Percentiles rank a stretch among this genome's conserved stretches.
These are phyloP conservation scores for Poecilia gillii DNA, from an alignment of 2,797 vertebrate species.

Conservation along the genomic window DNA sequence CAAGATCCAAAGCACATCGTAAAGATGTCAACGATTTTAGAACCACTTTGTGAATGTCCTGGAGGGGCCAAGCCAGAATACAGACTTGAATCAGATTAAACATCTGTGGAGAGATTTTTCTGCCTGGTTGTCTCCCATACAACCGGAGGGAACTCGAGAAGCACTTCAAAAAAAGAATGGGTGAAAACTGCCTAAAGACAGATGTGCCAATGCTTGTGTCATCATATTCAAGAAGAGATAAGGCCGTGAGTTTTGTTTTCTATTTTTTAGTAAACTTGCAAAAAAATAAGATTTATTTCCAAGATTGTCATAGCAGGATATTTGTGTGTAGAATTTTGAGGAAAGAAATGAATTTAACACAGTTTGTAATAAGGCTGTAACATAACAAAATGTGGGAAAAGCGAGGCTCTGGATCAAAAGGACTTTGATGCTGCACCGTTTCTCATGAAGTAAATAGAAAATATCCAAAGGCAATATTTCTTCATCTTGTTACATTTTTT, in stretches of 20 bases:
- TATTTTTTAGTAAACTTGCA: too few relatives aligned
- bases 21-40: neutral
- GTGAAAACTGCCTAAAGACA: neutral
- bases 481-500: neutral
- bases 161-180: too few relatives aligned
- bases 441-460: neutral
- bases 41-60: neutral
- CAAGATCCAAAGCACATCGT: neutral
- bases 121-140: too few relatives aligned
- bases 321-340: neutral
- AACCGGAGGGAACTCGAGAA: too few relatives aligned
- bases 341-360: too few relatives aligned
- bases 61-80: neutral
- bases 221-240: neutral
- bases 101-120: neutral
- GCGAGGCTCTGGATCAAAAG: neutral
- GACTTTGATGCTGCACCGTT: neutral
- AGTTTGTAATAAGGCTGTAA: neutral
- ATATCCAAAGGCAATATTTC: constrained; percentile 3
- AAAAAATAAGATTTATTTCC: too few relatives aligned
- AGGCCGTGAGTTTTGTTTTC: neutral
- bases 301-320: neutral
- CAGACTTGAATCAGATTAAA: neutral
- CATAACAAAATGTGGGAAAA: neutral
- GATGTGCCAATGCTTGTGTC: neutral